These are phyloP conservation scores for Mesochorus sp. DNA, from an alignment of 2,888 invertebrate species.

Conservation along the genomic window DNA sequence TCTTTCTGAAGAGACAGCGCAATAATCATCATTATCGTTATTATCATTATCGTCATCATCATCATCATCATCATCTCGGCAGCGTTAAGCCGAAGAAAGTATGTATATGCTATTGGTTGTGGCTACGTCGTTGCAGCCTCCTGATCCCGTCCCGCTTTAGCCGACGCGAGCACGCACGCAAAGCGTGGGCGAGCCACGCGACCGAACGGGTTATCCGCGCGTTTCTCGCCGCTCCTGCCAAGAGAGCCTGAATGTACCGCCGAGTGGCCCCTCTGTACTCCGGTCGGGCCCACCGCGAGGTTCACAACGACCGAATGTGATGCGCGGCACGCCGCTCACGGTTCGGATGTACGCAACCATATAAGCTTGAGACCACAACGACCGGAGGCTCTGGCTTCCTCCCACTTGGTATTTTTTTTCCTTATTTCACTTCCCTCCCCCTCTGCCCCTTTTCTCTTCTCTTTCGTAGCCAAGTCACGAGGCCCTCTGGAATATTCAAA, in stretches of 20 bases:
- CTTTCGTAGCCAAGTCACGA: slow-evolving; percentile 14
- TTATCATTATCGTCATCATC: slow-evolving; percentile 38
- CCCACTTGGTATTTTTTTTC: background rate
- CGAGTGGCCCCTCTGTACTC: slow-evolving; percentile 37
- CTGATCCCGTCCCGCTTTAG: slow-evolving; percentile 57
- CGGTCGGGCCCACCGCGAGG: slow-evolving; percentile 53
- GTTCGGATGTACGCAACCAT: slow-evolving; percentile 7
- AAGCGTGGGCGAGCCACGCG: slow-evolving; percentile 81
- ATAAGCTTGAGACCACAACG: slow-evolving; percentile 49
- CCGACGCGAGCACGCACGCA: slow-evolving; percentile 67
- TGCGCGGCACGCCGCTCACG: slow-evolving; percentile 50
- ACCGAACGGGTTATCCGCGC: slow-evolving; percentile 78
- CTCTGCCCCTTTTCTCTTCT: slow-evolving; percentile 12
- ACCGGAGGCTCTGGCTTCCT: slow-evolving; percentile 41
- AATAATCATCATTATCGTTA: slow-evolving; percentile 7
- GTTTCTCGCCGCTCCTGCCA: slow-evolving; percentile 64
- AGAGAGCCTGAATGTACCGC: slow-evolving; percentile 43
- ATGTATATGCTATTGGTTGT: slow-evolving; percentile 42
- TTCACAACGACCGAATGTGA: slow-evolving; percentile 48
- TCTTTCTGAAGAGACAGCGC: background rate
- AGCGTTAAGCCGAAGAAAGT: slow-evolving; percentile 61
- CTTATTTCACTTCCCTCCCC: background rate
- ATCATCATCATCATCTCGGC: slow-evolving; percentile 42
- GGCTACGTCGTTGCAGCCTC: slow-evolving; percentile 43
- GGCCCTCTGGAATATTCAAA: slow-evolving; percentile 50